These are phyloP conservation scores for Erynnis tages DNA, from an alignment of 2,888 invertebrate genomes.

Conservation along the genomic window DNA sequence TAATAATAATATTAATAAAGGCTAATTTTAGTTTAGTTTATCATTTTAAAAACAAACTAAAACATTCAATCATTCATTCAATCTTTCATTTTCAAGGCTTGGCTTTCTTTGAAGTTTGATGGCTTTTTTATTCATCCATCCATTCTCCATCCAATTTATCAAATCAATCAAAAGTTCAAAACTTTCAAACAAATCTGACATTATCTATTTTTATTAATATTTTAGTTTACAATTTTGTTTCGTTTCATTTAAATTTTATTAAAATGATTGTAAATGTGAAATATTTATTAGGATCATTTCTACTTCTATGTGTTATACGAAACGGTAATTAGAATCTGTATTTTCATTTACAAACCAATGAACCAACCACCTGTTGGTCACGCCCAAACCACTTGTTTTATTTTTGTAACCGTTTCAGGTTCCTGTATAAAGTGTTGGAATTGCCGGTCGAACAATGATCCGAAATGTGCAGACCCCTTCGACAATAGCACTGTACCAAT, in stretches of 20 bases:
- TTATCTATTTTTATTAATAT: not conserved
- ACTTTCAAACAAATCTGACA: too few relatives aligned
- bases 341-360: not conserved
- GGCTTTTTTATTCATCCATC: too few relatives aligned
- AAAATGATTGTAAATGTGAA: constrained; percentile 1
- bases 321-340: constrained; percentile 1
- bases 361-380: constrained; percentile 41
- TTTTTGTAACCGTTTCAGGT: constrained; percentile 58
- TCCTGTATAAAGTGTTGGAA: constrained; percentile 93
- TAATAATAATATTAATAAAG: too few relatives aligned
- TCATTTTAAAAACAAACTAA: too few relatives aligned
- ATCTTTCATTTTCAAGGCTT: too few relatives aligned
- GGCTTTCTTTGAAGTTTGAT: too few relatives aligned
- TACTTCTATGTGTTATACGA: not conserved
- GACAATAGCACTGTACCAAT: constrained; percentile 94
- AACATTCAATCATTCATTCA: too few relatives aligned
- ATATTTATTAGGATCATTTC: not conserved
- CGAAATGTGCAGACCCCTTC: constrained; percentile 95
- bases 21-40: too few relatives aligned
- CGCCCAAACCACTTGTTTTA: constrained; percentile 45
- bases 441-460: constrained; percentile 93
- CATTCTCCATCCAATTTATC: too few relatives aligned
- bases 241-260: not conserved
- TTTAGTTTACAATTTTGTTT: not conserved
- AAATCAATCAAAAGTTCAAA: too few relatives aligned